Evolutionary conservation across 2,888 invertebrate genomes (phyloP), one percentile per base, ranked within the genome.

Genomic region (Zelleria hepariella): DNA sequence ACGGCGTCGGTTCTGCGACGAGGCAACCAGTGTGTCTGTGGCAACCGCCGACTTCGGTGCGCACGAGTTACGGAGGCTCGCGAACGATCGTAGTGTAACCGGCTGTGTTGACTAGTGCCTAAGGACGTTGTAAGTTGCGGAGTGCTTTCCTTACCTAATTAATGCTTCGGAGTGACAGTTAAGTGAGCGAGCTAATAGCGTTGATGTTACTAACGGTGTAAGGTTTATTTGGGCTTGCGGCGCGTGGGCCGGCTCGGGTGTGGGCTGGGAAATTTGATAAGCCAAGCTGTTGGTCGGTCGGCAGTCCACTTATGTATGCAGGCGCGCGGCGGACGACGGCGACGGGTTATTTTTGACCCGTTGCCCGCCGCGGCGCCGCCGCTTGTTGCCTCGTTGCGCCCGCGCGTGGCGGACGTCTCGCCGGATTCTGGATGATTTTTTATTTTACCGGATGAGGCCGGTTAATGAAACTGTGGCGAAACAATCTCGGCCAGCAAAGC

Each of bases 191-290:
- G 71, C 70, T 63, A 67, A 72, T n/a, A n/a, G n/a, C 69, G 63
- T 42, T 42, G 15, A 42, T 62, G 58, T 69, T 63, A 67, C 72
- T 72, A 75, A 74, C 72, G 70, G 60, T 64, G 72, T 71, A 67
- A 42, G 47, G 68, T 73, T 81, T 83, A 83, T 76, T 23, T n/a
- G n/a, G n/a, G n/a, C n/a, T 21, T 18, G 15, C 15, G 15, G 6
- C 21, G 80, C 78, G 81, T 79, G 80, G 69, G 70, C 67, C 70
- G 53, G 61, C 63, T 60, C 67, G 74, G 70, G 74, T 74, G 83
- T 83, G 81, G 85, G 86, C 72, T 75, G 82, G 73, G 87, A 87
- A 88, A 88, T 87, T 87, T 86, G 87, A 88, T 88, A 88, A 88
- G 85, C 78, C 83, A 77, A 70, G 74, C 68, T 75, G 74, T 67